Evolutionary conservation across 2,888 invertebrate species (phyloP).

Genomic region (Autographa pulchrina): DNA sequence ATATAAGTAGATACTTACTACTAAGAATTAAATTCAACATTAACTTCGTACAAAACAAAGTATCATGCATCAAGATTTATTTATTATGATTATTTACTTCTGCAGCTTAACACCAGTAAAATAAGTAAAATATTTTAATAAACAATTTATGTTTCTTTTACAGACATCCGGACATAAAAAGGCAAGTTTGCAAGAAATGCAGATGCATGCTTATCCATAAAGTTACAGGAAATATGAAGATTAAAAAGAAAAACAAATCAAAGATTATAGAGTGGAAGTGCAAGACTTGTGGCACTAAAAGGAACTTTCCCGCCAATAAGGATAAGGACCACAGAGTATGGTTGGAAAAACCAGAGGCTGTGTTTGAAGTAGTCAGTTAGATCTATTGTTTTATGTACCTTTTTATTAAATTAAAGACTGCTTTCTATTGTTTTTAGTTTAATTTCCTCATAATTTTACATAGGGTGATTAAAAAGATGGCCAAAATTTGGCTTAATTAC

Average conservation of each 20-base stretch:
- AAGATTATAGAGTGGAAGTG: slow-evolving; percentile 86
- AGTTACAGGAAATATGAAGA: slow-evolving; percentile 85
- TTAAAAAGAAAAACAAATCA: slow-evolving; percentile 81
- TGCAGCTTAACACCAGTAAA: too few relatives aligned
- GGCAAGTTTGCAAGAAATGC: slow-evolving; percentile 90
- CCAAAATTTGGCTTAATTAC: too few relatives aligned
- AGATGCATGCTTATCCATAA: slow-evolving; percentile 86
- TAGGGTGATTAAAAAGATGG: too few relatives aligned
- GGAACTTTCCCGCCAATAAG: slow-evolving; percentile 70
- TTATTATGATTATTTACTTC: too few relatives aligned
- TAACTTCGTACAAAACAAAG: too few relatives aligned
- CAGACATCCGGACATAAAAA: slow-evolving; percentile 90
- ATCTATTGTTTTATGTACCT: not conserved
- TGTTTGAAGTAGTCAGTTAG: slow-evolving; percentile 80
- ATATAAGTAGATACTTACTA: too few relatives aligned
- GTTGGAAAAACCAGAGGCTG: slow-evolving; percentile 86
- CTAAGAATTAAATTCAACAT: too few relatives aligned
- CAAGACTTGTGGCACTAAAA: slow-evolving; percentile 71
- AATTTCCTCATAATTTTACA: too few relatives aligned
- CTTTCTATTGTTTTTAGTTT: too few relatives aligned
- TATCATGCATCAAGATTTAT: too few relatives aligned
- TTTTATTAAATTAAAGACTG: too few relatives aligned
- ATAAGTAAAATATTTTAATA: not conserved
- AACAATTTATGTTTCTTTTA: slow-evolving; percentile 48
- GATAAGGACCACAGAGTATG: slow-evolving; percentile 84